Evolutionary conservation across 2,797 vertebrate genomes (phyloP), one percentile per base, ranked within the genome.

Genomic region (Halcyon badia): DNA sequence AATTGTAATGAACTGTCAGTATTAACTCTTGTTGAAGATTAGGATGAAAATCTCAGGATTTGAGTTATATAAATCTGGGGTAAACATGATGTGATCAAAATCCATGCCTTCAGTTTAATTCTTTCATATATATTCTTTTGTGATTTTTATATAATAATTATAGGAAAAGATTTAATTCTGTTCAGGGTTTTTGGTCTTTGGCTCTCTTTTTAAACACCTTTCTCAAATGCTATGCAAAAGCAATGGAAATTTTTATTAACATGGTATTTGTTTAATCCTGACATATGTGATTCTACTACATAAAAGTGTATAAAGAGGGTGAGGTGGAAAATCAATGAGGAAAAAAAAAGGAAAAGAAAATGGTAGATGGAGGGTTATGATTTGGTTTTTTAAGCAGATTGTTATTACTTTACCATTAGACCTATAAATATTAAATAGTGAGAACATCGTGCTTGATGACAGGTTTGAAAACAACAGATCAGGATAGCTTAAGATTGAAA

Each of bases 11-110:
- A 51, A 26, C 30, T 83, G 68, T 51, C 49, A 30, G 61, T 82
- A 92, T 70, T 89, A 93, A 87, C 31, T 87, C 25, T 56, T 88
- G 70, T 6, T 61, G 70, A 94, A 96, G 94, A 95, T 95, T 94
- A 95, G 39, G 49, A 61, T 70, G 89, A 60, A 96, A 95, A 95
- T 90, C 80, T 82, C 85, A 82, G 94, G 93, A 93, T 95, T 94
- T 94, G 83, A 87, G 73, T 82, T 90, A 31, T 76, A 4, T 90
- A 91, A 94, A 89, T 90, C 87, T 39, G 41, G 11, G 24, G 20
- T 52, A 95, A 89, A 78, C 48, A 57, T 79, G 73, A 64, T 72
- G 78, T 82, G 72, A 91, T 94, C 66, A 91, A 85, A 95, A 93
- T 69, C 80, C 13, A 8, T 88, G 76, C 62, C 20, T 72, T 93